These are phyloP conservation scores for Phlogophora meticulosa DNA, from an alignment of 2,888 invertebrate species.

Conservation along the genomic window DNA sequence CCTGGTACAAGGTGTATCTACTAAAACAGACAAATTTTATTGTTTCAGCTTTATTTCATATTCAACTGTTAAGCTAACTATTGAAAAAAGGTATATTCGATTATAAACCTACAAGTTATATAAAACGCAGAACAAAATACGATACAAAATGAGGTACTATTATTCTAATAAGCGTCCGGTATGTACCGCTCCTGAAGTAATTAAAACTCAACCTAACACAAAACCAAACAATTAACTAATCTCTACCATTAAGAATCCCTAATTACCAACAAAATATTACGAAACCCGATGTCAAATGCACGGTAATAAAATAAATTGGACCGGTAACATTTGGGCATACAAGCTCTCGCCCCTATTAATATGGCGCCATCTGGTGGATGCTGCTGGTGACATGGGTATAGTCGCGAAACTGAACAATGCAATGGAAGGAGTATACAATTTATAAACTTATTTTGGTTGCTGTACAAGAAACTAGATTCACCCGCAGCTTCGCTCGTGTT, in stretches of 20 bases:
- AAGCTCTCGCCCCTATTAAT: constrained; percentile 9
- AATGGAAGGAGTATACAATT: not conserved
- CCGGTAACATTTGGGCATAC: constrained; percentile 3
- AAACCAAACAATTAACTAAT: constrained; percentile 3
- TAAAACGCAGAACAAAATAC: not conserved
- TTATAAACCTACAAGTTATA: not conserved
- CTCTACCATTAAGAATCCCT: not conserved
- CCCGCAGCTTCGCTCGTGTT: too few species aligned
- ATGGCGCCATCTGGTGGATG: constrained; percentile 22
- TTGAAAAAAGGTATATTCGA: too few species aligned
- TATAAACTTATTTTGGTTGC: too few species aligned
- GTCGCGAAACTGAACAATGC: constrained; percentile 14
- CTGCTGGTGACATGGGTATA: not conserved
- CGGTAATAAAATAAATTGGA: constrained; percentile 30
- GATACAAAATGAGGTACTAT: not conserved
- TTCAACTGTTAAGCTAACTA: too few species aligned
- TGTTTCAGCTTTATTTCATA: too few species aligned
- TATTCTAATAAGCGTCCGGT: not conserved
- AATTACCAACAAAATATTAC: constrained; percentile 17
- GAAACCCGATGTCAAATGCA: constrained; percentile 23
- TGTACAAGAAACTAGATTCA: too few species aligned
- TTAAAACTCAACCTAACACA: not conserved
- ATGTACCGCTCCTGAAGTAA: not conserved
- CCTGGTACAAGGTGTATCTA: too few species aligned
- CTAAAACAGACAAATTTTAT: too few species aligned